These are phyloP conservation scores for Ryuthela nishihirai DNA, from an alignment of 2,888 invertebrate species.

Conservation along the genomic window DNA sequence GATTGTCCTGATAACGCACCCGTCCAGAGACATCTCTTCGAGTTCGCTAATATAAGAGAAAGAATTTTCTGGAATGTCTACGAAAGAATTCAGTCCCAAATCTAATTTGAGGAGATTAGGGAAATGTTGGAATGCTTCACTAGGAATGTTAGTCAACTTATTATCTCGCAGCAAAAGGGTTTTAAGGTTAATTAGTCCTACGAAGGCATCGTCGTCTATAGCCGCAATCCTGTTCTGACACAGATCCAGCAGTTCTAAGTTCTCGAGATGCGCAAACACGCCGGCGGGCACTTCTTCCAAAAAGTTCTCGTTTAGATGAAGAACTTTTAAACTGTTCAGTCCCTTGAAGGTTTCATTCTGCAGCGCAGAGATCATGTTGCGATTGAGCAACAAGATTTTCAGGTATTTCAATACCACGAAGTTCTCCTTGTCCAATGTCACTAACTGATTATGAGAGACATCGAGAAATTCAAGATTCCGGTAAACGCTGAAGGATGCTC, in stretches of 20 bases:
- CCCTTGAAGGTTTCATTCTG: slow-evolving; percentile 72
- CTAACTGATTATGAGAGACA: slow-evolving; percentile 74
- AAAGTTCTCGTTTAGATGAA: slow-evolving; percentile 51
- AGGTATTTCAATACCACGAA: slow-evolving; percentile 73
- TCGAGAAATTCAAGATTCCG: slow-evolving; percentile 73
- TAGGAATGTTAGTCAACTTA: slow-evolving; percentile 72
- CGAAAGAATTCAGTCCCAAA: slow-evolving; percentile 74
- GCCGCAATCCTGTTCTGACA: slow-evolving; percentile 73
- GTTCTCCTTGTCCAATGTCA: slow-evolving; percentile 73
- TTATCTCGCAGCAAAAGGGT: slow-evolving; percentile 75
- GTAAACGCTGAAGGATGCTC: slow-evolving; percentile 68
- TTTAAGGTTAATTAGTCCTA: slow-evolving; percentile 67
- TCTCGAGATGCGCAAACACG: slow-evolving; percentile 52
- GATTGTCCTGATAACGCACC: slow-evolving; percentile 43
- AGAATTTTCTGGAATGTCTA: slow-evolving; percentile 54
- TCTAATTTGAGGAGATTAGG: slow-evolving; percentile 70
- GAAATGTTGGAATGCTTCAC: slow-evolving; percentile 69
- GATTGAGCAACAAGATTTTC: slow-evolving; percentile 69
- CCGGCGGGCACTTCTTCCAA: slow-evolving; percentile 31
- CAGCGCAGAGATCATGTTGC: slow-evolving; percentile 71
- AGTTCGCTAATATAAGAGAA: slow-evolving; percentile 58
- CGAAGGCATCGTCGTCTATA: slow-evolving; percentile 68
- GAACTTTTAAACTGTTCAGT: slow-evolving; percentile 65
- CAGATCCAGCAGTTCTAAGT: slow-evolving; percentile 68
- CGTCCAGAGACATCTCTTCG: slow-evolving; percentile 64